Evolutionary conservation across 1,140 invertebrate genomes (phyloP).

Genomic region (Chrysomallon squamiferum): DNA sequence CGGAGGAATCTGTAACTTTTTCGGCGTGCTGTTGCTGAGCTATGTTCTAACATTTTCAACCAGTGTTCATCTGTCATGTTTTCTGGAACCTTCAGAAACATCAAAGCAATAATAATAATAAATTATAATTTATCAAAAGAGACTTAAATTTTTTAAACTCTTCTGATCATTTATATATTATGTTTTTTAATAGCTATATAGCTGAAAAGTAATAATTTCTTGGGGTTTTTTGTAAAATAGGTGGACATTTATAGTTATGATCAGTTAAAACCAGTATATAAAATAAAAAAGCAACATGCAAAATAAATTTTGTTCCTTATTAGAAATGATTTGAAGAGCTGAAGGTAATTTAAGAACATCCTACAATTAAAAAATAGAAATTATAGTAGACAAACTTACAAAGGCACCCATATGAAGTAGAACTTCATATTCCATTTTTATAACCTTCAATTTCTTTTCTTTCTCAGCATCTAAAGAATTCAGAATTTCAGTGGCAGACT

Average conservation of each 20-base stretch:
- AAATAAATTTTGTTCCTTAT: no score
- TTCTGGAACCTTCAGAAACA: constrained; percentile 1
- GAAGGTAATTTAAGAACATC: no score
- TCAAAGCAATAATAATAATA: background rate
- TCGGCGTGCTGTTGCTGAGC: background rate
- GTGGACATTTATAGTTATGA: no score
- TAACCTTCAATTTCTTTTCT: constrained; percentile 9
- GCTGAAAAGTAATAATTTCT: no score
- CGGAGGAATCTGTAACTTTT: background rate
- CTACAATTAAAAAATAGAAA: no score
- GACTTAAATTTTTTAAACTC: background rate
- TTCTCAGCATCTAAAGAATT: background rate
- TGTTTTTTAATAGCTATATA: no score
- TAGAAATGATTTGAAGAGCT: no score
- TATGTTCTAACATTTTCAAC: background rate
- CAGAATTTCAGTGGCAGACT: background rate
- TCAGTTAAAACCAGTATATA: no score
- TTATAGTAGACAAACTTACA: constrained; percentile 9
- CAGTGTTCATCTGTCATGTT: background rate
- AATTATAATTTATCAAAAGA: background rate
- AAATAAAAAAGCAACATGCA: no score
- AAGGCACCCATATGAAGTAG: background rate
- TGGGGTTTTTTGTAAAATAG: no score
- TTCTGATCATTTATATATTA: no score
- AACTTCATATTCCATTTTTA: constrained; percentile 11